These are phyloP conservation scores for Halictus ligatus DNA, from an alignment of 2,888 invertebrate genomes.

Conservation along the genomic window DNA sequence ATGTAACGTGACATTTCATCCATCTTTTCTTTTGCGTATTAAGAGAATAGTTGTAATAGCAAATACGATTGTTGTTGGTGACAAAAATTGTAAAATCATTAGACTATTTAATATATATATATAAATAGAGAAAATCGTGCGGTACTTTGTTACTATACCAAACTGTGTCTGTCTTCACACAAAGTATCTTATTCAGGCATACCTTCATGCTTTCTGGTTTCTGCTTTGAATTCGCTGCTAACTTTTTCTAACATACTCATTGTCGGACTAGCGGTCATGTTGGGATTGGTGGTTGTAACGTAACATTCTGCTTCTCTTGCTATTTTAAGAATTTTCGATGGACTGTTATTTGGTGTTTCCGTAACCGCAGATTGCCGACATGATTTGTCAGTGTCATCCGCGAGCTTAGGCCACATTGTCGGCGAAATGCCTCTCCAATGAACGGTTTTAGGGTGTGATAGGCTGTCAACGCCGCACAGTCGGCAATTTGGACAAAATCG, in stretches of 20 bases:
- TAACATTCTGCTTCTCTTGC: slow-evolving; percentile 42
- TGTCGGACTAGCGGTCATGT: slow-evolving; percentile 25
- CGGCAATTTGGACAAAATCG: no score
- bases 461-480: slow-evolving; percentile 6
- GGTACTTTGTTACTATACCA: slow-evolving; percentile 59
- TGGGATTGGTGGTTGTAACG: slow-evolving; percentile 34
- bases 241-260: slow-evolving; percentile 53
- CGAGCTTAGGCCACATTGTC: slow-evolving; percentile 21
- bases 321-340: slow-evolving; percentile 32
- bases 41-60: slow-evolving; percentile 18
- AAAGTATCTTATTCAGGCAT: slow-evolving; percentile 44
- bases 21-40: slow-evolving; percentile 16
- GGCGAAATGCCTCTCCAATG: slow-evolving; percentile 15
- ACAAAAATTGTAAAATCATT: slow-evolving; percentile 19
- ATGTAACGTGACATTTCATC: slow-evolving; percentile 18
- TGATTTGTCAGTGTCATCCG: slow-evolving; percentile 26
- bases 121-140: neutral
- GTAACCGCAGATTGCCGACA: slow-evolving; percentile 33
- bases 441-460: slow-evolving; percentile 38
- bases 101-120: neutral
- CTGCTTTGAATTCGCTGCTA: slow-evolving; percentile 58
- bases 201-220: slow-evolving; percentile 57
- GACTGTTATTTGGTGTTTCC: slow-evolving; percentile 31
- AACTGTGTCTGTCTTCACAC: slow-evolving; percentile 65
- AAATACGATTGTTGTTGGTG: neutral